Base-by-base conservation (phyloP, 2,888 invertebrate species). In the Zelleria hepariella region DNA sequence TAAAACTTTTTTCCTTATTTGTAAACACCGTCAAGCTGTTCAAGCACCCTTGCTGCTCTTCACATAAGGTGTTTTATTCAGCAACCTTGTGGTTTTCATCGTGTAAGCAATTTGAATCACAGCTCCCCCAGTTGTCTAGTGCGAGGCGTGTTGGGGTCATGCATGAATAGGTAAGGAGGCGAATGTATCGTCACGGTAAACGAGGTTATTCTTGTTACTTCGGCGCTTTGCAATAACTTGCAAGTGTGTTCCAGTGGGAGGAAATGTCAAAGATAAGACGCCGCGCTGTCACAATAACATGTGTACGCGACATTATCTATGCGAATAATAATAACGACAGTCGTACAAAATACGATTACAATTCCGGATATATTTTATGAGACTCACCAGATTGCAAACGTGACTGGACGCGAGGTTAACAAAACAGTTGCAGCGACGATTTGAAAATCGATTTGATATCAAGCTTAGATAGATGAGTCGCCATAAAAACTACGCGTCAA, bases 71-170 rank as follows among this genome's bases (percentile, higher is more conserved):
- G 32, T 42, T 15, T 42, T 42, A 15, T 42, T 42, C 32, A 42
- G 32, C 32, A 42, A 49, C 49, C 18, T 20, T 32, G 32, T 32
- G 8, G 49, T 49, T 20, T 49, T 42, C 32, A 49, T 20, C 49
- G 49, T 49, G 21, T 20, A 18, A 21, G 49, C 20, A 49, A 49
- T 49, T 53, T 53, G 53, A 53, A 24, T 53, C 23, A 23, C 53
- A 24, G 53, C 53, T 53, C 53, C 53, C 53, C 53, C 23, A 53
- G 21, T 53, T 53, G 53, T 53, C 53, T 53, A 53, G 53, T 53
- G 53, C 20, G 53, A 53, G 32, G 23, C 53, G n/a, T 23, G 53
- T 53, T 53, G 53, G 53, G 53, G 53, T 53, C 53, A 53, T 53
- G 25, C 53, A 53, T 53, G 25, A 53, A 53, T 53, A 53, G 23